Conservation (phyloP, 92 coral and sea anemone species). For the Porites cylindrica region DNA sequence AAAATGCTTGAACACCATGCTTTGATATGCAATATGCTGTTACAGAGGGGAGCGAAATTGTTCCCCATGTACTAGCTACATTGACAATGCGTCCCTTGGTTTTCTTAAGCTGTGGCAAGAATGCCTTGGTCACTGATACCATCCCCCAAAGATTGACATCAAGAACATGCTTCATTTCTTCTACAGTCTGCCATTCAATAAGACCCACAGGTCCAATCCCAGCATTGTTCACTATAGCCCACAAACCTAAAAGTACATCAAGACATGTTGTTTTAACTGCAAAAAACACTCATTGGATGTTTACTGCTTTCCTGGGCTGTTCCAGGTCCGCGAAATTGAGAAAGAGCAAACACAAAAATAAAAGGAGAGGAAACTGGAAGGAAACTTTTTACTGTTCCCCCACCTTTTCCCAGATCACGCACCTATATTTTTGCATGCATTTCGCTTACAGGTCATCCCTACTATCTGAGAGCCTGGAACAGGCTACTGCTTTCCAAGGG, state of each 20-base stretch:
- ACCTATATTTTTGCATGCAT: too few relatives aligned
- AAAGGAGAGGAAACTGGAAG: too few relatives aligned
- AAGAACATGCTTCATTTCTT: conserved; percentile 51
- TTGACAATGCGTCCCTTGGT: conserved; percentile 64
- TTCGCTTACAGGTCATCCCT: too few relatives aligned
- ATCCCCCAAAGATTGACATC: conserved; percentile 77
- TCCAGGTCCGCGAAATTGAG: too few relatives aligned
- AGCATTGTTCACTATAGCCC: conserved; percentile 77
- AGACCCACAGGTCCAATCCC: conserved; percentile 47
- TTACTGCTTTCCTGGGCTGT: too few relatives aligned
- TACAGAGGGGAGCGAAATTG: conserved; percentile 30
- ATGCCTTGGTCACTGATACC: conserved; percentile 60
- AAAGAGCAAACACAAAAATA: too few relatives aligned
- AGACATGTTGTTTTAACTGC: not conserved
- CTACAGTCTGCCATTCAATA: conserved; percentile 57
- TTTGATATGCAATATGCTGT: conserved; percentile 80
- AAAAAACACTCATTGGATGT: too few relatives aligned
- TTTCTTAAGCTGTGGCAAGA: conserved; percentile 62
- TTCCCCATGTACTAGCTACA: conserved; percentile 67
- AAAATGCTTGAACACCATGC: conserved; percentile 76
- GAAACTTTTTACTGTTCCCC: too few relatives aligned
- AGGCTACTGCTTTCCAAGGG: too few relatives aligned
- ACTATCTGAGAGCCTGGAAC: too few relatives aligned
- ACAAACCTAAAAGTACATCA: conserved; percentile 45
- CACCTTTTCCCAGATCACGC: too few relatives aligned